Base-by-base conservation (phyloP, 2,113 vertebrate genomes). In the Chloroceryle aenea region DNA sequence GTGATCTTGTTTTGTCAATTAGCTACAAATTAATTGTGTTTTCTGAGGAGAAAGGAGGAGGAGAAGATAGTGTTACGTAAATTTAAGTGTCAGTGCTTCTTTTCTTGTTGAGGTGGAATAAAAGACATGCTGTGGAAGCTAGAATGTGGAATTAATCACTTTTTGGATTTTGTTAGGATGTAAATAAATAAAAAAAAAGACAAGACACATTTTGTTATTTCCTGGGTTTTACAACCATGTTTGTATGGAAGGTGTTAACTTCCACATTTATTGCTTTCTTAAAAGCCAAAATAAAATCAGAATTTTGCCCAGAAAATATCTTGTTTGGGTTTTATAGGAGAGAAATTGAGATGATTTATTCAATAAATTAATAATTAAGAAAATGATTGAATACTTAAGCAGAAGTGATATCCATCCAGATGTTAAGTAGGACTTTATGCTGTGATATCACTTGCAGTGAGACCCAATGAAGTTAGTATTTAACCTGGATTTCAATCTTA, bases 401-500 rank as follows among this genome's bases (percentile, higher is more conserved):
- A 90, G 82, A 87, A 75, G 32, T 40, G 22, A n/a, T 80, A 27
- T 26, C 26, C 38, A 74, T 52, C 63, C 87, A 58, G 26, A 27
- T 80, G 59, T 50, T 76, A 64, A 74, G 53, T 59, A 48, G 84
- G 36, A 47, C 53, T 69, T 62, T 93, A 68, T 93, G 40, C 74
- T 73, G 29, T 58, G 81, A 5, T 79, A 62, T 42, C 40, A 36
- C 61, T 91, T 83, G 59, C 42, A 89, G 68, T 16, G 25, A 78
- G 58, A 63, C n/a, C 48, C 27, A 45, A 3, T 58, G 89, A 87
- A 91, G 36, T 74, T 43, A 69, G 85, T 72, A 52, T 85, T 95
- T 91, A 95, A 89, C 80, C 85, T 95, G 77, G 74, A 38, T 85
- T 91, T 69, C 68, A 48, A 76, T 89, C 55, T 87, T 91, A 23